phyloP scores from a whole-genome alignment of 2,113 vertebrate species.

The Hoplias malabaricus region DNA sequence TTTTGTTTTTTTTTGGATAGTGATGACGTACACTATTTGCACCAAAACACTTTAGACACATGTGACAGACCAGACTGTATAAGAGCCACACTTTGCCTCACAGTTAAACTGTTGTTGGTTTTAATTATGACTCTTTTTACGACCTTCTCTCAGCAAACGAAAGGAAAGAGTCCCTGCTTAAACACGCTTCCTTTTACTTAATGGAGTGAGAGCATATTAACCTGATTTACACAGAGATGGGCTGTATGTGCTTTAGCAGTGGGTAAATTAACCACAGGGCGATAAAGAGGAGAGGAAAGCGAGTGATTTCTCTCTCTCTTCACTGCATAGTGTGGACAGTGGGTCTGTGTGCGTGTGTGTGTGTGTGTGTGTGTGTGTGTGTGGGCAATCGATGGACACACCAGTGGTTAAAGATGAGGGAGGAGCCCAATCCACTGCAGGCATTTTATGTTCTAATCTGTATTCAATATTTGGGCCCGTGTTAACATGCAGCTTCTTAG shows the following conservation, averaged over 20 bases:
- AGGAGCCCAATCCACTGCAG: constrained; percentile 4
- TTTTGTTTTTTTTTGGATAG: too few species aligned
- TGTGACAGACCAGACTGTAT: constrained; percentile 8
- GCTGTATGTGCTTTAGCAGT: constrained; percentile 84
- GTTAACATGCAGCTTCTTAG: background rate
- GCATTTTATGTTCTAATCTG: background rate
- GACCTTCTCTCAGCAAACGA: constrained; percentile 81
- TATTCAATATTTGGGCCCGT: background rate
- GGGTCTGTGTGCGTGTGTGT: too few species aligned
- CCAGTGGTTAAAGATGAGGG: background rate
- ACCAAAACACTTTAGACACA: background rate
- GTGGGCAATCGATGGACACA: constrained; percentile 1
- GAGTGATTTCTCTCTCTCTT: constrained; percentile 68
- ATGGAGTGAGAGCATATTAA: constrained; percentile 89
- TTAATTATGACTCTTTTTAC: constrained; percentile 89
- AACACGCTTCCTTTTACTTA: constrained; percentile 87
- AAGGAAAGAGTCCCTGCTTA: constrained; percentile 88
- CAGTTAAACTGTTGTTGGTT: constrained; percentile 84
- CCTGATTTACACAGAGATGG: constrained; percentile 86
- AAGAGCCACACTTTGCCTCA: constrained; percentile 44
- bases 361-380: too few species aligned
- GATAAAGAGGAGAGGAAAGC: constrained; percentile 77
- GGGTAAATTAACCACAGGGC: constrained; percentile 84
- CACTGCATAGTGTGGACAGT: background rate
- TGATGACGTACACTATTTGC: too few species aligned